Conservation (phyloP, 1,140 invertebrate species). For the Arctopsyche grandis region DNA sequence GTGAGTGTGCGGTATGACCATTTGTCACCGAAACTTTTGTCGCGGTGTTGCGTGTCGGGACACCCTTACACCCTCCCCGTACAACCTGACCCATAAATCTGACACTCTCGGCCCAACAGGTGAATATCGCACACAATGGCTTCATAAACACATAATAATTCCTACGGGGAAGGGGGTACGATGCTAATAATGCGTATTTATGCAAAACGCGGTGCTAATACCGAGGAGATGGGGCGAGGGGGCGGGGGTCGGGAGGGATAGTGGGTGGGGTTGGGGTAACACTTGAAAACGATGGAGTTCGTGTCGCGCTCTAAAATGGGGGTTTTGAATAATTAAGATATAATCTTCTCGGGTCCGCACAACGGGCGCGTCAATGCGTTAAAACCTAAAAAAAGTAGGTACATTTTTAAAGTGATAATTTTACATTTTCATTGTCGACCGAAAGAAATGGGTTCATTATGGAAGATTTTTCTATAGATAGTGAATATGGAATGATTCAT, state of each 20-base stretch:
- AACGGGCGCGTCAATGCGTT: no score
- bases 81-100: neutral
- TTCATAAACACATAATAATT: constrained; percentile 30
- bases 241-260: neutral
- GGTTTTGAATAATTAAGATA: constrained; percentile 26
- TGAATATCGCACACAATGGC: constrained; percentile 19
- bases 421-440: neutral
- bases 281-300: neutral
- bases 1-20: no score
- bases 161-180: neutral
- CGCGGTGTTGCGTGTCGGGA: neutral
- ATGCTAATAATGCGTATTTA: constrained; percentile 17
- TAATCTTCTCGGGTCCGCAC: neutral
- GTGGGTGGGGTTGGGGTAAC: neutral
- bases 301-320: neutral
- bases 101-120: constrained; percentile 4
- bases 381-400: no score
- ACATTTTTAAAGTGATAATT: neutral
- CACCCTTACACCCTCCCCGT: neutral
- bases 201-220: constrained; percentile 8
- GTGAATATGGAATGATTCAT: neutral
- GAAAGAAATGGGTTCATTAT: neutral
- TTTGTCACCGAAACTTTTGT: neutral
- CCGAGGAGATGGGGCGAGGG: neutral
- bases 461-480: neutral